Evolutionary conservation across 92 coral and sea anemone genomes (phyloP).

Genomic region (Blastomussa wellsi): DNA sequence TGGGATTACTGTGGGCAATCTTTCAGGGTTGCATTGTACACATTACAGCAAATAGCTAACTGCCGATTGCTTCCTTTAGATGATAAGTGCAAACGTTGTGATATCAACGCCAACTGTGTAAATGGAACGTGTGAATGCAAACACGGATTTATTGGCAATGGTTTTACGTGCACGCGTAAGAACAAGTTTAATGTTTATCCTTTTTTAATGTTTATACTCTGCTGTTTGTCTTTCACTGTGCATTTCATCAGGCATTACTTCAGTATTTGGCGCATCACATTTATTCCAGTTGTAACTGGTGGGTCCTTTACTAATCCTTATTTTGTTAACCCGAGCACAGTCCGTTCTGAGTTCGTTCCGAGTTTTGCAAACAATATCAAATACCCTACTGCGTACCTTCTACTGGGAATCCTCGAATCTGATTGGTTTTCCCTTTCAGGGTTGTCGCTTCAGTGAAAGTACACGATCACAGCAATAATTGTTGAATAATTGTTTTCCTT

Average conservation of each 20-base stretch:
- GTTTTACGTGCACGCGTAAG: conserved; percentile 87
- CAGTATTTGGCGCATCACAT: not conserved
- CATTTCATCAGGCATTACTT: too few species aligned
- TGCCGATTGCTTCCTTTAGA: conserved; percentile 43
- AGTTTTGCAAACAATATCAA: too few species aligned
- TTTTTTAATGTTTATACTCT: not conserved
- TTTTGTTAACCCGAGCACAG: not conserved
- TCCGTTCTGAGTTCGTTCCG: too few species aligned
- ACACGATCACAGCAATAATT: too few species aligned
- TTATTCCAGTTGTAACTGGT: not conserved
- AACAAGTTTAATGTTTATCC: not conserved
- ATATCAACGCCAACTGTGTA: conserved; percentile 74
- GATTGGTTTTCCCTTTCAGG: too few species aligned
- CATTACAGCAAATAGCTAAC: not conserved
- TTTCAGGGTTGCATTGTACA: not conserved
- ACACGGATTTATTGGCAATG: conserved; percentile 87
- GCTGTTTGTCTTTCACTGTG: not conserved
- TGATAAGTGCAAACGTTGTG: conserved; percentile 90
- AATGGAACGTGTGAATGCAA: conserved; percentile 92
- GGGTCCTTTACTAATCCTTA: not conserved
- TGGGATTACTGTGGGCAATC: too few species aligned
- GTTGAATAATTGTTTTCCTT: too few species aligned
- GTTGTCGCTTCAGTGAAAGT: too few species aligned
- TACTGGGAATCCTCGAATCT: too few species aligned
- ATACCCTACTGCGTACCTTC: too few species aligned